Base-by-base conservation (phyloP, 2,113 vertebrate species). In the Oceanodroma tethys region DNA sequence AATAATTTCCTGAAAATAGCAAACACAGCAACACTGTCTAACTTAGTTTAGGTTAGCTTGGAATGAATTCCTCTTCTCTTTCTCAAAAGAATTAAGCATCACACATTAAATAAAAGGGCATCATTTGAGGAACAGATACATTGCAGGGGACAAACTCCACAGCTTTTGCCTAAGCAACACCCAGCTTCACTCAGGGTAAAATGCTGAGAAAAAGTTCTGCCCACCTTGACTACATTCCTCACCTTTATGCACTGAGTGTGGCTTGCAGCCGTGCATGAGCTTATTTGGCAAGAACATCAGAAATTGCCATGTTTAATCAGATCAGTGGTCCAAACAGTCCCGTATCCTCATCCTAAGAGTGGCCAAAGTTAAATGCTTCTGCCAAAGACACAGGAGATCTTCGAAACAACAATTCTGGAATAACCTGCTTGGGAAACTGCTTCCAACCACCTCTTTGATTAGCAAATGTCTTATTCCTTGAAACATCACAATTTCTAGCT, bases 1-100 rank as follows among this genome's bases (percentile, higher is more conserved):
- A 99, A 96, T 98, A 99, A 98, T 99, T 98, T 92, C 99, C 99
- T 99, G 87, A 85, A 93, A 97, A 95, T 3, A 95, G 95, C 70
- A 98, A 97, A 98, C 40, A 97, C 20, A 93, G 38, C n/a, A 86
- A 88, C 15, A 43, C 6, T 23, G 3, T 48, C 50, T 65, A 47
- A 18, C 20, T 92, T 19, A 81, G 22, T 29, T 71, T 30, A 52
- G 38, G 22, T 68, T 60, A 43, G 13, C 60, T 74, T 20, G 32
- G 27, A 32, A 66, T 52, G 5, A 71, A 36, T 56, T 70, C 13
- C 26, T 72, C n/a, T n/a, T 42, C 63, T 36, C 22, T 40, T 88
- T 63, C 83, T 58, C n/a, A 63, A 70, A 70, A 56, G 34, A 29
- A 48, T 11, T 40, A 66, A 22, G 40, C 36, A 43, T 34, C 59